Evolutionary conservation across 1,140 invertebrate species (phyloP), one percentile per base, ranked within the genome.

Genomic region (Micrasema minimum): DNA sequence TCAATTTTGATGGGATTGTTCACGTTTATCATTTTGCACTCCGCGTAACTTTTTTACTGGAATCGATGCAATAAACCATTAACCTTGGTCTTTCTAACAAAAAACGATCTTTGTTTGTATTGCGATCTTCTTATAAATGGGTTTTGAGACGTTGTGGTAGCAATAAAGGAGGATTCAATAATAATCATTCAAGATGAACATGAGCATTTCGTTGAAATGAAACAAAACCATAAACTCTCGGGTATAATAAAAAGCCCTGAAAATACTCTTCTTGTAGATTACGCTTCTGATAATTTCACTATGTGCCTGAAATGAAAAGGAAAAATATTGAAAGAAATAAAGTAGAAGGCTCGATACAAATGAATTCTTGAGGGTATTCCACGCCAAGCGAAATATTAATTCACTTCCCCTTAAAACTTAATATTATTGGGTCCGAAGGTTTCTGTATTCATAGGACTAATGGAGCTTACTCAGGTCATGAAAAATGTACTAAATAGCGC

Each of bases 1-100:
- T 67, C 51, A 67, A 67, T 67, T 66, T 22, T n/a, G 37, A 59
- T 12, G 55, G 38, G 11, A 43, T 59, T 59, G 26, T 59, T 41
- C 55, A 59, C 37, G 5, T 59, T 6, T 12, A 41, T 59, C 35
- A 38, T 38, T 59, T 59, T 59, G 7, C 2, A 38, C n/a, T 16
- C 16, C 3, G 20, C 20, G 14, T 5, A 5, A 46, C 3, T 46
- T 46, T 9, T 16, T 31, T 7, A 31, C 2, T 31, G 26, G 26
- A 31, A 31, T 31, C 26, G 26, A 31, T 31, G 26, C 26, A 31
- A 7, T 31, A 31, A 31, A 31, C 26, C 26, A 31, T 2, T 31
- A 7, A 31, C 2, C 26, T 31, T 7, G 3, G 7, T 7, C 26
- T 4, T 31, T 31, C 26, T 4, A 4, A 31, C 7, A 31, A 31